Conservation (phyloP, 2,888 invertebrate genomes). For the Xanthia icteritia region DNA sequence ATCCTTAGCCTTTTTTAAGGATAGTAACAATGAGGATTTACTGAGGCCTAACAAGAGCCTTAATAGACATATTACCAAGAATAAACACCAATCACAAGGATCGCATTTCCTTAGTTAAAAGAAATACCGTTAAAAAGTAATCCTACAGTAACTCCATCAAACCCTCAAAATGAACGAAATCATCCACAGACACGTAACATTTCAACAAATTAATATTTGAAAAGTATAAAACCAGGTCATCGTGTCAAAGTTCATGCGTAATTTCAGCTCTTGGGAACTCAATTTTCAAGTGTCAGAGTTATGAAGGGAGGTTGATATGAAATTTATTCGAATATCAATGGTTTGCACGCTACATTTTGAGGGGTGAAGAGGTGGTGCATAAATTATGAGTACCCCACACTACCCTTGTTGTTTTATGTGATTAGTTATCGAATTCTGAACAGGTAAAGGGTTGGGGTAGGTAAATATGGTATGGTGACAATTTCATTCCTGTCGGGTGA, state of each 20-base stretch:
- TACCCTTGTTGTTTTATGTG: conserved; percentile 14
- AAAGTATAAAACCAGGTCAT: conserved; percentile 58
- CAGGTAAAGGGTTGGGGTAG: conserved; percentile 20
- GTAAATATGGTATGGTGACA: conserved; percentile 7
- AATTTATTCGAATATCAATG: conserved; percentile 57
- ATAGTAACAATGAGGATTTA: neutral
- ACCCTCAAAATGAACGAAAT: conserved; percentile 14
- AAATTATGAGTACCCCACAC: conserved; percentile 28
- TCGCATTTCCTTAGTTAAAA: neutral
- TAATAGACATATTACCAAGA: neutral
- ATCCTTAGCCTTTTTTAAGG: neutral
- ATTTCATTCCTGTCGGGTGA: neutral
- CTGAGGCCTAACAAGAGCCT: neutral
- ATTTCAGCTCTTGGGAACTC: conserved; percentile 53
- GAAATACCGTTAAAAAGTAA: neutral
- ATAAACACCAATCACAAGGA: neutral
- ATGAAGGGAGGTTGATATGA: conserved; percentile 25
- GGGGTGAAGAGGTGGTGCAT: conserved; percentile 3
- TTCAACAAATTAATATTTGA: conserved; percentile 48
- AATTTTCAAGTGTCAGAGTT: conserved; percentile 61
- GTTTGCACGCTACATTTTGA: conserved; percentile 28
- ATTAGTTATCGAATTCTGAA: conserved; percentile 40
- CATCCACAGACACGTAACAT: conserved; percentile 17
- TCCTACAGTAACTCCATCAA: neutral
- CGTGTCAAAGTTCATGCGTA: conserved; percentile 58